Evolutionary conservation across 2,113 vertebrate genomes (phyloP).

Genomic region (Thomomys bottae): DNA sequence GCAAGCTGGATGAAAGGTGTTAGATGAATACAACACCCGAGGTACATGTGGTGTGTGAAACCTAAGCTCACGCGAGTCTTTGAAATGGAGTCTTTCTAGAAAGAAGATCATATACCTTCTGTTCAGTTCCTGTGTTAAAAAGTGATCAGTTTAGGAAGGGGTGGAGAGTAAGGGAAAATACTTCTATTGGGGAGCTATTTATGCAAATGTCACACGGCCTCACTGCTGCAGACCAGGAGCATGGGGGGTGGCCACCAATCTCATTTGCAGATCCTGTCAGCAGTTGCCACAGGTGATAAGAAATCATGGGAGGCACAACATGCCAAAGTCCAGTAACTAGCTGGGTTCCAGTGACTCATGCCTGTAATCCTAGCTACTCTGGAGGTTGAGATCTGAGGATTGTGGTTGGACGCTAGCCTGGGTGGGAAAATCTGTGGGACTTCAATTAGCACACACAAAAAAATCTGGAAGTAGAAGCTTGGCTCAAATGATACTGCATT

Average conservation of each 20-base stretch:
- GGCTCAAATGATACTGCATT: no score
- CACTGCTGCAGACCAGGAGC: not conserved
- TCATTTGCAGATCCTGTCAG: not conserved
- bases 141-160: not conserved
- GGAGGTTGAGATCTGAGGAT: no score
- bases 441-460: no score
- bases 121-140: not conserved
- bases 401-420: no score
- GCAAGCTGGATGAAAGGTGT: not conserved
- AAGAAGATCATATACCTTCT: not conserved
- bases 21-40: not conserved
- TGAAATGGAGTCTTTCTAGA: not conserved
- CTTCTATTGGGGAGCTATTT: not conserved
- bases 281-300: not conserved
- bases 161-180: not conserved
- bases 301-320: not conserved
- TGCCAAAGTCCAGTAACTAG: not conserved
- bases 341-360: no score
- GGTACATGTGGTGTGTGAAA: not conserved
- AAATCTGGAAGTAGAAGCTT: no score
- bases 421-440: no score
- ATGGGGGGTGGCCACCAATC: not conserved
- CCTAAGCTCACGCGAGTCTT: not conserved
- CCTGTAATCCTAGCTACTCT: no score
- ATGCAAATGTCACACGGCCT: not conserved